Evolutionary conservation across 1,140 invertebrate genomes (phyloP), one percentile per base, ranked within the genome.

Genomic region (Cherax destructor): DNA sequence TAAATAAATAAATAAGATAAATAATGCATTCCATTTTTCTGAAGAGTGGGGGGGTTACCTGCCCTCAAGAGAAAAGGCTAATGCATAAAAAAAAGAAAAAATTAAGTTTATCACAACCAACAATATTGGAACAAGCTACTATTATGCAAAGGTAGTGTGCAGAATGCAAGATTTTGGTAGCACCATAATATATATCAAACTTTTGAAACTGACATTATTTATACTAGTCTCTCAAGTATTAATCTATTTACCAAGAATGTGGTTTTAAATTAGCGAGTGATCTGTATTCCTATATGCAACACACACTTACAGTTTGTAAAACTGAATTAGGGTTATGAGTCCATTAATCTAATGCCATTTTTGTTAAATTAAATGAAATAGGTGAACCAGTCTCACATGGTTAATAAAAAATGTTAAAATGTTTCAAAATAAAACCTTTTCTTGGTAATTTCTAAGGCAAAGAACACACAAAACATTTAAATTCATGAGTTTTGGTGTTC

Each of bases 141-240:
- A 72, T 7, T 24, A 72, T 30, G n/a, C 7, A n/a, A 24, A 24
- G 61, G 18, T 72, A 72, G 69, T 72, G 69, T 72, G 69, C 69
- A 72, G 69, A 72, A 72, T 72, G 69, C 69, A 72, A 72, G 69
- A 72, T 18, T 30, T 72, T 72, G 69, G 69, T 24, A 72, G 69
- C 69, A 72, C 18, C 69, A 72, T 72, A 72, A 24, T 72, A 72
- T 24, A 72, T 65, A 65, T 16, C 24, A 72, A 72, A 24, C 6
- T 72, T 72, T 18, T 21, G 6, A 24, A 65, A 65, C 5, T 65
- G 10, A 65, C 61, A 18, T 18, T 30, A n/a, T 7, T 72, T 21
- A 72, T 13, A 7, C 24, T 24, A 30, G 5, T 72, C 30, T 72
- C 18, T 30, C 21, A 4, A 18, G n/a, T 24, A 5, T 24, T 72